A percentile compares a stretch with the other conserved stretches of the same genome.
These are phyloP conservation scores for zebrafish (Danio rerio) DNA, from an alignment of 2,113 vertebrate species.

Conservation along the genomic window DNA sequence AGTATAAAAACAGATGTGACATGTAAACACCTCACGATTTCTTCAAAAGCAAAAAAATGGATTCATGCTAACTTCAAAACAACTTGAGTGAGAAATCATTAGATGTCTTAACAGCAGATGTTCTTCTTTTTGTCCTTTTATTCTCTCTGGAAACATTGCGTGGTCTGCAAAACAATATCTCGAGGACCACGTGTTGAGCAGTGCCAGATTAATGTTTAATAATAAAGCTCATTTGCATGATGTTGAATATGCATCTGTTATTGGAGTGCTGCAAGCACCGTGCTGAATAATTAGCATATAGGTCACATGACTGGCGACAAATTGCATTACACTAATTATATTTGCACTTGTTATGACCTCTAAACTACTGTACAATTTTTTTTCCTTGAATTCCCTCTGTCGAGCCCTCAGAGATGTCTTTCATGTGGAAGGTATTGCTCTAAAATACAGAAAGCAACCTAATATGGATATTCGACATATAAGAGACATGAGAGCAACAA, in stretches of 20 bases:
- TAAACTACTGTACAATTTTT: neutral
- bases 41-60: neutral
- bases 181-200: neutral
- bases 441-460: too few species aligned
- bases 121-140: neutral
- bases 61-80: too few species aligned
- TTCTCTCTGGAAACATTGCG: neutral
- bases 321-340: conserved; percentile 9
- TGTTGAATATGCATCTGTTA: neutral
- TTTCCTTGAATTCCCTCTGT: too few species aligned
- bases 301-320: neutral
- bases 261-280: neutral
- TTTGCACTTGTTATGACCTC: neutral
- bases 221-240: conserved; percentile 9
- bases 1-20: too few species aligned
- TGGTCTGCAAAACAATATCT: neutral
- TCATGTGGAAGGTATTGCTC: too few species aligned
- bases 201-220: neutral
- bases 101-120: neutral
- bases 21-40: too few species aligned
- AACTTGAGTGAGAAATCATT: neutral
- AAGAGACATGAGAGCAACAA: too few species aligned
- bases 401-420: too few species aligned
- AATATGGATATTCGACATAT: too few species aligned
- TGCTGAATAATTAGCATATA: neutral